Conservation (phyloP, 2,888 invertebrate species). For the Folsomia manolachei region DNA sequence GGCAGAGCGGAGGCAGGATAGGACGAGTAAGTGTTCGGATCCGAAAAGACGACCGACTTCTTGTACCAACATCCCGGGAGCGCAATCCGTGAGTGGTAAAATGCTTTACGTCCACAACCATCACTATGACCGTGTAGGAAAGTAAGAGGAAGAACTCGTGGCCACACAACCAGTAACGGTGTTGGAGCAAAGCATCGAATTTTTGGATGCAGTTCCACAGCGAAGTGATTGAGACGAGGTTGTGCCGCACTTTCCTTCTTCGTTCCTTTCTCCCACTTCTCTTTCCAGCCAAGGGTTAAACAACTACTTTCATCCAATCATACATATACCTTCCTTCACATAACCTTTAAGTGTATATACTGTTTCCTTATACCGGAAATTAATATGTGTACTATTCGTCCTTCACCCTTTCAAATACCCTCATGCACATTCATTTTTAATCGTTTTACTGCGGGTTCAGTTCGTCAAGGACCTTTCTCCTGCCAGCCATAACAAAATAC, state of each 20-base stretch:
- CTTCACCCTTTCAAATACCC: neutral
- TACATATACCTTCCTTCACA: neutral
- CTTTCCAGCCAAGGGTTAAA: neutral
- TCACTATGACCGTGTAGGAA: too few relatives aligned
- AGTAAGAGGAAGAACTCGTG: too few relatives aligned
- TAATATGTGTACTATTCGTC: neutral
- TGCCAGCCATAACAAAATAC: too few relatives aligned
- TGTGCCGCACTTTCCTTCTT: conserved; percentile 29
- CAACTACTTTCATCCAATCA: neutral
- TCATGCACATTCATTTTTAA: neutral
- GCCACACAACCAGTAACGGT: neutral
- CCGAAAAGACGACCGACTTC: neutral
- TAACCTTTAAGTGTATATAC: neutral
- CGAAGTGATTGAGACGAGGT: conserved; percentile 43
- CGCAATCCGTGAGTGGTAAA: neutral
- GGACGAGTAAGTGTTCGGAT: neutral
- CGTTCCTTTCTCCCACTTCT: conserved; percentile 23
- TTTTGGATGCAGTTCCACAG: conserved; percentile 36
- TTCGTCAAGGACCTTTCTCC: too few relatives aligned
- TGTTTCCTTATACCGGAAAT: neutral
- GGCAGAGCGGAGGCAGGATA: too few relatives aligned
- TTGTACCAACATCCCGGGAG: neutral
- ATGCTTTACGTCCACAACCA: neutral
- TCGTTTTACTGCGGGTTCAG: too few relatives aligned
- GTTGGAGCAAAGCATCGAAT: conserved; percentile 21